Evolutionary conservation across 2,888 invertebrate genomes (phyloP), one percentile per base, ranked within the genome.

Genomic region (Palloptera scutellata): DNA sequence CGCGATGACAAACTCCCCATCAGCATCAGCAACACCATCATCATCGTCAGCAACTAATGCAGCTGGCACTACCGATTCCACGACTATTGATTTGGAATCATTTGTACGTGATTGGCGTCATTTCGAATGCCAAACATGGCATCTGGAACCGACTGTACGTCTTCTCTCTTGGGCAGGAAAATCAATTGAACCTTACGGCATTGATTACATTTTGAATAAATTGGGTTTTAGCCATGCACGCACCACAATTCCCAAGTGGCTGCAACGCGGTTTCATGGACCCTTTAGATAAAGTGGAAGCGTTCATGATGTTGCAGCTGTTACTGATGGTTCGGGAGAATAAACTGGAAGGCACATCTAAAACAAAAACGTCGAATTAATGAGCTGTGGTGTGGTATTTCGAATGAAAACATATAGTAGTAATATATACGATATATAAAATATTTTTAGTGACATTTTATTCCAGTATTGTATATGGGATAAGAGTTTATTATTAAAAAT

Each of bases 221-320:
- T 88, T 99, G 53, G 98, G 98, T 57, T 98, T 99, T 85, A 92
- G 95, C 69, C 98, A 99, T 86, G 98, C 98, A 12, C 89, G 98
- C 73, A 96, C 95, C 74, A 99, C 99, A 66, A 99, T 99, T 82
- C 99, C 99, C 67, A 99, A 99, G 86, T 99, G 98, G 97, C 90
- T 98, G 87, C 99, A 99, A 86, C 89, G 99, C 65, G 98, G 98
- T 13, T 94, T 97, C 77, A 95, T 99, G 91, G 99, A 99, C 87
- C 97, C 98, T 0, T 86, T 98, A 64, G 98, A 99, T 86, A 95
- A 95, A 83, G 89, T 98, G 68, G 88, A 96, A 69, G 92, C 96
- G 12, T 87, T 94, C 13, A 88, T 94, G 74, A 90, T 94, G 82
- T 86, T 91, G 74, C 87, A 91, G 74, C 90, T 94, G 83, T 89